Evolutionary conservation across 2,888 invertebrate genomes (phyloP).

Genomic region (Folsomia candida): DNA sequence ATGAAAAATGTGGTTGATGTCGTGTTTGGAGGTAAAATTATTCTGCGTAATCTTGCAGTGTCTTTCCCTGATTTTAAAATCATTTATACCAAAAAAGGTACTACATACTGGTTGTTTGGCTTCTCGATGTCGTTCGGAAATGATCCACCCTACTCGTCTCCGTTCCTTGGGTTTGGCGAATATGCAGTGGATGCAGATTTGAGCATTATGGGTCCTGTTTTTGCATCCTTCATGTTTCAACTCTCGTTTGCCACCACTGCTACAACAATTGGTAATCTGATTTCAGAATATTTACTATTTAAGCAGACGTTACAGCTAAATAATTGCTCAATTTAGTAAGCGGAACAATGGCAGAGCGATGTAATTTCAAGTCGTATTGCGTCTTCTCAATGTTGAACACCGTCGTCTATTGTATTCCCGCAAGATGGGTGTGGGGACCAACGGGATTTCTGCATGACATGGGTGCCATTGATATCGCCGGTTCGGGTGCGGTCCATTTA

Average conservation of each 20-base stretch:
- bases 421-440: conserved; percentile 54
- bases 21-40: conserved; percentile 56
- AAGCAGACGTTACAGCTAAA: background rate
- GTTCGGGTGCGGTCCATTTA: conserved; percentile 55
- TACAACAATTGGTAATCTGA: conserved; percentile 52
- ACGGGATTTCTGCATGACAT: conserved; percentile 54
- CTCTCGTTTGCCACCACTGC: conserved; percentile 53
- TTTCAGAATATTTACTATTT: background rate
- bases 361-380: conserved; percentile 54
- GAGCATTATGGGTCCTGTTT: conserved; percentile 50
- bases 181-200: conserved; percentile 54
- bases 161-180: conserved; percentile 52
- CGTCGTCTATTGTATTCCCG: conserved; percentile 55
- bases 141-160: conserved; percentile 34
- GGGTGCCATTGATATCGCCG: conserved; percentile 57
- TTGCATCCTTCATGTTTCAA: conserved; percentile 51
- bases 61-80: no score
- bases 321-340: conserved; percentile 38
- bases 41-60: no score
- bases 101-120: conserved; percentile 57
- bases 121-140: conserved; percentile 52
- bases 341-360: conserved; percentile 57
- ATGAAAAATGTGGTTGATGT: conserved; percentile 57
- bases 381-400: conserved; percentile 55
- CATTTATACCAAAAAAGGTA: no score